A percentile compares a stretch with the other conserved stretches of the same genome.
phyloP scores from a whole-genome alignment of 2,888 invertebrate genomes.

The Phymatocera aterrima region DNA sequence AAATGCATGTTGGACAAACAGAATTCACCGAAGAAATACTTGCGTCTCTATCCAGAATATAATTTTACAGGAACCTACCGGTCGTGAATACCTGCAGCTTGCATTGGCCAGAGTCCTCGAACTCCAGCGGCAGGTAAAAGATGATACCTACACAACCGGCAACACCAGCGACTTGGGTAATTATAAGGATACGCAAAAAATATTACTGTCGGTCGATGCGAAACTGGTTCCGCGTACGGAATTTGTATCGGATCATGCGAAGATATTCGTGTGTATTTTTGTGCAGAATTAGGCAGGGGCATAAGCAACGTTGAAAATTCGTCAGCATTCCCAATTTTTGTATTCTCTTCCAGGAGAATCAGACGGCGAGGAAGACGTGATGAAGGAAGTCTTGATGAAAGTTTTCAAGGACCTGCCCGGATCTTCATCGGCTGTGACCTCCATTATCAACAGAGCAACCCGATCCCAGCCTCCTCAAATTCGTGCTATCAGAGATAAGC shows the following conservation, averaged over 20 bases:
- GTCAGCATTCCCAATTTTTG: neutral
- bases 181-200: neutral
- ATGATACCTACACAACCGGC: constrained; percentile 61
- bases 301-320: neutral
- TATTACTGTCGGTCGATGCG: constrained; percentile 16
- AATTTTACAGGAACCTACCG: constrained; percentile 59
- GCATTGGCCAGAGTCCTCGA: constrained; percentile 66
- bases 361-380: constrained; percentile 66
- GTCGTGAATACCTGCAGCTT: constrained; percentile 67
- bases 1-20: neutral
- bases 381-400: constrained; percentile 66
- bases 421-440: constrained; percentile 57
- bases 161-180: constrained; percentile 65
- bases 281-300: no score
- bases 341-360: constrained; percentile 59
- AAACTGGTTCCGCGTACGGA: neutral
- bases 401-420: constrained; percentile 70
- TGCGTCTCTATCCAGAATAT: neutral
- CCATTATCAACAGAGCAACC: constrained; percentile 61
- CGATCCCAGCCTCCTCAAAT: constrained; percentile 56
- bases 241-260: no score
- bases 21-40: neutral
- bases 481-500: constrained; percentile 61
- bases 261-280: no score
- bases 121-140: constrained; percentile 67